These are phyloP conservation scores for Scomber colias DNA, from an alignment of 2,113 vertebrate species.

Conservation along the genomic window DNA sequence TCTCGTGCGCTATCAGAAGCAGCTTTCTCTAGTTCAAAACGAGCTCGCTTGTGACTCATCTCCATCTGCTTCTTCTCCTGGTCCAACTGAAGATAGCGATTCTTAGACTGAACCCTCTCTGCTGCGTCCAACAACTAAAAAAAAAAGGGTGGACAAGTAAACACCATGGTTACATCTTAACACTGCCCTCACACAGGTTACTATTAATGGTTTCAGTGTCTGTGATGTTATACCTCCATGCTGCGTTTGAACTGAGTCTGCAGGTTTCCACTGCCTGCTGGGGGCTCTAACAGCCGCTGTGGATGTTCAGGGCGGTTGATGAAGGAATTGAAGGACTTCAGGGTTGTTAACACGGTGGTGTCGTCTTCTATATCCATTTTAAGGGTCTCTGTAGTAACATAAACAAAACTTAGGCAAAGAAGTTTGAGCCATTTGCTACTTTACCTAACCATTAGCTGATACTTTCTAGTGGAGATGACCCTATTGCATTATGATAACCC, in stretches of 20 bases:
- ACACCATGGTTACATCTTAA: background rate
- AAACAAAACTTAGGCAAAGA: background rate
- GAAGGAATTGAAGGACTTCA: constrained; percentile 93
- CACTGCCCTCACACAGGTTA: background rate
- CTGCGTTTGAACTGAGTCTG: constrained; percentile 91
- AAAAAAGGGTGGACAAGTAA: background rate
- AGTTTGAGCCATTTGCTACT: too few relatives aligned
- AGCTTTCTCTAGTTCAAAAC: constrained; percentile 93
- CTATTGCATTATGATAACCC: background rate
- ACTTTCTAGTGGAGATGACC: too few relatives aligned
- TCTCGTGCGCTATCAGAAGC: constrained; percentile 89
- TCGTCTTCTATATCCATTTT: constrained; percentile 87
- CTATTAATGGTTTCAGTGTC: background rate
- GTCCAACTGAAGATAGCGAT: constrained; percentile 90
- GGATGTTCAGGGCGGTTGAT: constrained; percentile 81
- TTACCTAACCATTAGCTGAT: too few relatives aligned
- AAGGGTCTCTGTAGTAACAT: background rate
- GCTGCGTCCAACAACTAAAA: constrained; percentile 91
- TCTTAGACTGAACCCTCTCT: constrained; percentile 89
- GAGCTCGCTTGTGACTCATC: constrained; percentile 94
- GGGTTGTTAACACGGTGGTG: constrained; percentile 90
- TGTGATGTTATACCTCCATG: constrained; percentile 86
- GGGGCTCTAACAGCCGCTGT: constrained; percentile 56
- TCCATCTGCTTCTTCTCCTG: constrained; percentile 98
- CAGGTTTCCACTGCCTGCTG: constrained; percentile 77